Evolutionary conservation across 1,140 invertebrate genomes (phyloP), one percentile per base, ranked within the genome.

Genomic region (Pemphigus obesinymphae): DNA sequence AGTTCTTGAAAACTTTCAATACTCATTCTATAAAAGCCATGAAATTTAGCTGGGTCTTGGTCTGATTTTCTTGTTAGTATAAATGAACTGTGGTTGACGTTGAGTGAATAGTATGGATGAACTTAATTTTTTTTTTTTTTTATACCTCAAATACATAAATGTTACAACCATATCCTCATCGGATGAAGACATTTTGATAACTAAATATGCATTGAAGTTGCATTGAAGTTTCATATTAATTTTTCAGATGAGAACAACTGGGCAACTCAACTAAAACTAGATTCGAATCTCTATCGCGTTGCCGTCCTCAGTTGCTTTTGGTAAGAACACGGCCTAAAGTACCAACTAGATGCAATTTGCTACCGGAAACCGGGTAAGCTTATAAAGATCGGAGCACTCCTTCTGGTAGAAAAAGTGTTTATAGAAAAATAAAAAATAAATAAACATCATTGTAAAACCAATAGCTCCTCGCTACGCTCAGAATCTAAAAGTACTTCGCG

Each of bases 121-220:
- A 11, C 63, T 34, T 7, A n/a, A 66, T 66, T 68, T 23, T 23
- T 40, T 68, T 68, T 37, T 40, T 66, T 66, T 68, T 23, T 40
- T 68, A 68, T 68, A 13, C 4, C 63, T 68, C 20, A 66, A 66
- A 40, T 66, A 66, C 61, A 66, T 66, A 8, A 66, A 66, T 37
- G 61, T n/a, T 63, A 17, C 58, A 66, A 66, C 5, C 31, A 66
- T 66, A 66, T 66, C 61, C 61, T 66, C 61, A 68, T 68, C 63
- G 10, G 37, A 68, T 40, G 20, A 68, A 68, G 37, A 40, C 37
- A 68, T 68, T 40, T 40, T 68, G 63, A 68, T 13, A 40, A 68
- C 34, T 68, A 34, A 68, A 68, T 68, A 40, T 68, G n/a, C n/a
- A n/a, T n/a, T n/a, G n/a, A n/a, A n/a, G n/a, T n/a, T n/a, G 34